Percentiles rank a stretch among this genome's conserved stretches.
These are phyloP conservation scores for Linurgus olivaceus DNA, from an alignment of 2,797 vertebrate species.

Conservation along the genomic window DNA sequence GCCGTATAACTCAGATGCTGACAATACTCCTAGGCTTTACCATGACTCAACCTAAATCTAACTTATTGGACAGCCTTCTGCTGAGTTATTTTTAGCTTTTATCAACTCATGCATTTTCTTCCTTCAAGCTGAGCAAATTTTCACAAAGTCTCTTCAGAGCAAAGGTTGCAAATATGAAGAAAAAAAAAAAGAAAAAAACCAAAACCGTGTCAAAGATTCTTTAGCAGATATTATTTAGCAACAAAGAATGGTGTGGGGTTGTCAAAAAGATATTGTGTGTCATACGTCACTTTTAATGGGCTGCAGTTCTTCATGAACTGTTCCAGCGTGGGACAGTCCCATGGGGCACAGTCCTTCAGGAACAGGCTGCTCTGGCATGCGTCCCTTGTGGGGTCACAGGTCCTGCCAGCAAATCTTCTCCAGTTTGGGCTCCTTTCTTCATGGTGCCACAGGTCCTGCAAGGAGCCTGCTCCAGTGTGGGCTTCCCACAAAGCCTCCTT, in stretches of 20 bases:
- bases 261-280: neutral
- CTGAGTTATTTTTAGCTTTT: conserved; percentile 57
- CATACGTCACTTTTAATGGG: neutral
- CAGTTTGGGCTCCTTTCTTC: neutral
- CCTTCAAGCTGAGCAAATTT: conserved; percentile 45
- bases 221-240: neutral
- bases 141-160: neutral
- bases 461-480: neutral
- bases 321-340: fast-evolving
- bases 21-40: conserved; percentile 15
- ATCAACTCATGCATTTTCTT: conserved; percentile 24
- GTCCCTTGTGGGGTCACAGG: neutral
- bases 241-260: neutral
- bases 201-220: neutral
- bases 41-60: conserved; percentile 32
- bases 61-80: neutral
- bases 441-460: neutral
- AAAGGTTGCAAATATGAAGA: neutral
- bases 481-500: neutral
- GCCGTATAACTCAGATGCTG: neutral
- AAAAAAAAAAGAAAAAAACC: neutral
- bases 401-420: neutral
- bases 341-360: neutral
- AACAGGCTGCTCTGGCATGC: neutral
- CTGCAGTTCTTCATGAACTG: neutral